Evolutionary conservation across 2,888 invertebrate genomes (phyloP).

Genomic region (Operophtera brumata): DNA sequence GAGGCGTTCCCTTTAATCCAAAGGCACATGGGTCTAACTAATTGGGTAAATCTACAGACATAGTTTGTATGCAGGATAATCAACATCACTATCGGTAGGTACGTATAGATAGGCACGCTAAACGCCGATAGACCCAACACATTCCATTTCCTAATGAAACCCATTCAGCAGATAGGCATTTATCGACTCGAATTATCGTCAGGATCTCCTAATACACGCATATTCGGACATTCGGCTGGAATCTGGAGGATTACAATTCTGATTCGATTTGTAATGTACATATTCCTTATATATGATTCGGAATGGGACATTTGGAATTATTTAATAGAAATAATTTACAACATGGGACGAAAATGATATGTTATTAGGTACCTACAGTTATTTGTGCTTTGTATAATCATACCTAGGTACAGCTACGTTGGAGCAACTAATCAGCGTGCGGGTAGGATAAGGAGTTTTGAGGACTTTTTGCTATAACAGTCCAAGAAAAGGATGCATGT

Average conservation of each 20-base stretch:
- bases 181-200: conserved; percentile 22
- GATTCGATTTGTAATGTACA: background rate
- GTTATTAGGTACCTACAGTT: too few species aligned
- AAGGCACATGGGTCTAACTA: conserved; percentile 10
- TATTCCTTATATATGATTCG: background rate
- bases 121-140: conserved; percentile 13
- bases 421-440: too few species aligned
- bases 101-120: background rate
- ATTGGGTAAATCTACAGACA: conserved; percentile 6
- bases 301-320: background rate
- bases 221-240: conserved; percentile 8
- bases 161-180: conserved; percentile 19
- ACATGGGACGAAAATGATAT: background rate
- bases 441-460: too few species aligned
- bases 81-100: background rate
- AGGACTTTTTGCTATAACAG: too few species aligned
- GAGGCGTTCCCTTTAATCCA: background rate
- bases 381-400: too few species aligned
- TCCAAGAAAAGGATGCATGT: too few species aligned
- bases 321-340: background rate
- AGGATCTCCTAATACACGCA: conserved; percentile 12
- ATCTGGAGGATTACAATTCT: conserved; percentile 10
- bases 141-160: conserved; percentile 26
- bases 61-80: conserved; percentile 4
- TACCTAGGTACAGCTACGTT: too few species aligned